Percentiles rank a stretch among this genome's conserved stretches.
Conservation (phyloP, 2,113 vertebrate genomes). For the Rhadina sibilatrix region DNA sequence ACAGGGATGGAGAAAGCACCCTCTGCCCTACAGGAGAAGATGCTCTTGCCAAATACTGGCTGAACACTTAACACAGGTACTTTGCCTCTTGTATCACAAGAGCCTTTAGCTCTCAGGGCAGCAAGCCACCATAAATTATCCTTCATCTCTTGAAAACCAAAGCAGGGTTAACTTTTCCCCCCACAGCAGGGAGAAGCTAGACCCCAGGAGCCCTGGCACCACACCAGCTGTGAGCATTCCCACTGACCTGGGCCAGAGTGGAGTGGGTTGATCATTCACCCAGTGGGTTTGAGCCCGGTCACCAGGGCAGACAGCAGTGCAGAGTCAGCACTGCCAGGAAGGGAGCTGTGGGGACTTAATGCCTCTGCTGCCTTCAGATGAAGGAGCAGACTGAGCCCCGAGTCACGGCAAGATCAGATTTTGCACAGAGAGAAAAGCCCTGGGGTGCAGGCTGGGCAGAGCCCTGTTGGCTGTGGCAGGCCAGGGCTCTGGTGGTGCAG, state of each 20-base stretch:
- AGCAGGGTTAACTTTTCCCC: not conserved
- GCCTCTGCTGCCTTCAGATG: not conserved
- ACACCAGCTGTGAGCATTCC: not conserved
- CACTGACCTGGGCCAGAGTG: no score
- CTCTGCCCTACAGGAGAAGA: not conserved
- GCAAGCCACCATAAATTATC: not conserved
- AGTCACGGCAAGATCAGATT: not conserved
- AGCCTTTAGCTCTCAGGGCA: not conserved
- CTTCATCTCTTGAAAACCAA: not conserved
- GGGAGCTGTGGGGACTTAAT: not conserved
- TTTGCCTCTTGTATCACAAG: not conserved
- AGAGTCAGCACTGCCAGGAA: not conserved
- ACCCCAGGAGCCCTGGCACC: not conserved
- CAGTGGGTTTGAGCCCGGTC: fast-evolving
- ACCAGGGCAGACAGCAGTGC: not conserved
- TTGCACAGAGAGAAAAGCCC: not conserved
- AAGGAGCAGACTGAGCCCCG: not conserved
- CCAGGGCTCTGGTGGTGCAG: not conserved
- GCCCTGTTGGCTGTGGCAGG: not conserved
- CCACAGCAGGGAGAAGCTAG: not conserved
- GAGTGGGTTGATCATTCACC: not conserved
- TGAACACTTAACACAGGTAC: not conserved
- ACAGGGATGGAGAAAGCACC: not conserved
- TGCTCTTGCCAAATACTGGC: not conserved
- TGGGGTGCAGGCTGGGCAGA: not conserved